Percentiles rank a stretch among this genome's conserved stretches.
Evolutionary conservation across 2,888 invertebrate species (phyloP).

Genomic region (Drosophila neutralis): DNA sequence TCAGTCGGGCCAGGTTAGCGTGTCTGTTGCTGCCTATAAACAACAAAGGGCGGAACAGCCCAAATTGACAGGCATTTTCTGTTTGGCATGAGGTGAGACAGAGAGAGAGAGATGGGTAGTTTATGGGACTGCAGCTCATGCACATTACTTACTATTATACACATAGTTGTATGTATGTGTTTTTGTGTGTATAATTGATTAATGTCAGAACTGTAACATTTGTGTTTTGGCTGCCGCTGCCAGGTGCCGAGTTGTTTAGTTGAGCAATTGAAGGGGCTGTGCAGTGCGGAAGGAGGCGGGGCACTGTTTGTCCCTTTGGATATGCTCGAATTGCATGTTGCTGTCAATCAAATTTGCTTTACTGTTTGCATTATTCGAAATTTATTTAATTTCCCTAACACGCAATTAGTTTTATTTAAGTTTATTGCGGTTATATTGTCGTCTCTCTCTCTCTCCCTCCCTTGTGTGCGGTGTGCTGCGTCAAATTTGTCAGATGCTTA

Average conservation of each 20-base stretch:
- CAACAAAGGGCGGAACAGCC: constrained; percentile 50
- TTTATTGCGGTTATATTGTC: constrained; percentile 74
- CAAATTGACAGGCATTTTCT: constrained; percentile 57
- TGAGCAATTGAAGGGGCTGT: constrained; percentile 53
- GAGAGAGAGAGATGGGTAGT: constrained; percentile 5
- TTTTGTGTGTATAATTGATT: constrained; percentile 61
- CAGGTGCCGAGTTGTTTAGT: constrained; percentile 72
- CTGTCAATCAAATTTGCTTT: constrained; percentile 77
- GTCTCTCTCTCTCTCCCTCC: constrained; percentile 44
- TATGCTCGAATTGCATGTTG: constrained; percentile 70
- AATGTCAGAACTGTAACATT: constrained; percentile 71
- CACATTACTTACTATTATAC: constrained; percentile 25
- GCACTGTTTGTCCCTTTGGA: constrained; percentile 25
- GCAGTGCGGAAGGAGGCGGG: not conserved
- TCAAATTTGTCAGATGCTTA: constrained; percentile 65
- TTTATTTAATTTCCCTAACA: constrained; percentile 78
- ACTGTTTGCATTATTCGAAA: constrained; percentile 78
- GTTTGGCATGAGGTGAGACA: not conserved
- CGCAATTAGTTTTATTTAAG: constrained; percentile 81
- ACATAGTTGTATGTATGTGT: constrained; percentile 6
- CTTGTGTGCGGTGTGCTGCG: constrained; percentile 5
- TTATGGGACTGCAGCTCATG: constrained; percentile 34
- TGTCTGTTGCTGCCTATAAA: constrained; percentile 60
- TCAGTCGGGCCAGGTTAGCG: constrained; percentile 67
- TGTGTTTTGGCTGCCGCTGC: constrained; percentile 60